Base-by-base conservation (phyloP, 1,140 invertebrate genomes). In the Drosophila aff. region DNA sequence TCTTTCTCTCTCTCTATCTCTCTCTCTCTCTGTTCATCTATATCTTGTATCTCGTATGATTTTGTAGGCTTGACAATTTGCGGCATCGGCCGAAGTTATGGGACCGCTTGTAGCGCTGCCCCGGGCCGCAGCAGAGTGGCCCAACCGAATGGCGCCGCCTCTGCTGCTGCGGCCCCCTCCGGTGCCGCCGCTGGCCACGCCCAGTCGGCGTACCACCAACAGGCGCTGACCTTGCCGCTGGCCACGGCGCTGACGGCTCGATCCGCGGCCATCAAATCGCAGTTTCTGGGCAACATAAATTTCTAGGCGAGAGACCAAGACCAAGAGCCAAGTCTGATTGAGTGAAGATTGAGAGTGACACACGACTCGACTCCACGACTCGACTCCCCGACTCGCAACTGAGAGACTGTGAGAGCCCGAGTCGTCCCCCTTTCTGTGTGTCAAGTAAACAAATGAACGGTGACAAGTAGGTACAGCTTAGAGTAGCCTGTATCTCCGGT, bases 1-100 rank as follows among this genome's bases (percentile, higher is more conserved):
- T 67, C 50, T 40, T 15, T 66, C 40, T 76, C 18, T 69, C 18
- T 69, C 16, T 71, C 43, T 82, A 9, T 69, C 47, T 76, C n/a
- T 62, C 46, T 72, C 47, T 82, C 33, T 87, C 75, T 76, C 57
- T 68, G 72, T 67, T 79, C 66, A 75, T 79, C 60, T 81, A 60
- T 89, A 63, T 89, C 69, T 86, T 77, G 72, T 87, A 82, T 87
- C 66, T 89, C 89, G 62, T 91, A 81, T 83, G 74, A 89, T 87
- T 86, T 92, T 91, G 82, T 92, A 93, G 92, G 92, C 81, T 87
- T 93, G 79, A 92, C 92, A 59, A 92, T 93, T 85, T 93, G 91
- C 92, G 92, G 92, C 80, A 93, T 93, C 82, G 92, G 92, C 92
- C 91, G 92, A 91, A 92, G 87, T 91, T 86, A 92, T 76, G 87